A percentile compares a stretch with the other conserved stretches of the same genome.
These are phyloP conservation scores for Pristionchus mayeri DNA, from an alignment of 2,888 invertebrate species.

Conservation along the genomic window DNA sequence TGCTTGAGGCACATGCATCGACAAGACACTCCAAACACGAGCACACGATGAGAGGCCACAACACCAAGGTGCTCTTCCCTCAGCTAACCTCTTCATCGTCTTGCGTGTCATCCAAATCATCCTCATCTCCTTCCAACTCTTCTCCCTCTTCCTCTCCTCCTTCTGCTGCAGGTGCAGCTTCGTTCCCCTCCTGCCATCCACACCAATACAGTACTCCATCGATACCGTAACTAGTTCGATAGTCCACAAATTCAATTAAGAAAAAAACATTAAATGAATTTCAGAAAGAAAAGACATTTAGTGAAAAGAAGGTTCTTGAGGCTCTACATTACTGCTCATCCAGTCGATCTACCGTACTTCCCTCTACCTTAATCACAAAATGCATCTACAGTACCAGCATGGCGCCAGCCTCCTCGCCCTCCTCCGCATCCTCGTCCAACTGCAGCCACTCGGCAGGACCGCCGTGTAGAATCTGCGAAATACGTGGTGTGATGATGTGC, in stretches of 20 bases:
- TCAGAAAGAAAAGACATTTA: no score
- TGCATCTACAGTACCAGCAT: not conserved
- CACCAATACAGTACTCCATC: not conserved
- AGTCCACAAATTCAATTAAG: no score
- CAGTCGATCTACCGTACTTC: no score
- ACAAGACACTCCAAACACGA: no score
- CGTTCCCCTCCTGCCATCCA: slow-evolving; percentile 52
- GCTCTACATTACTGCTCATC: no score
- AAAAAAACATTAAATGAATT: no score
- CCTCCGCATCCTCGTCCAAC: slow-evolving; percentile 51
- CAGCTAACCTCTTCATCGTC: not conserved
- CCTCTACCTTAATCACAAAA: no score
- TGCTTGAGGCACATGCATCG: no score
- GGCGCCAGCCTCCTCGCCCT: slow-evolving; percentile 8
- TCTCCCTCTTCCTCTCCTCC: slow-evolving; percentile 50
- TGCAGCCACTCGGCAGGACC: slow-evolving; percentile 64
- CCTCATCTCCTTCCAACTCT: slow-evolving; percentile 46
- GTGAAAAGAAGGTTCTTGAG: no score
- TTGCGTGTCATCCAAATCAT: no score
- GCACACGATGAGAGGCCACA: no score
- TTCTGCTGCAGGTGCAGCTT: slow-evolving; percentile 51
- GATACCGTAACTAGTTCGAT: not conserved
- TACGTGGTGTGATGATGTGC: not conserved
- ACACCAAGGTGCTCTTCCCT: no score
- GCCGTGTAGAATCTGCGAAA: slow-evolving; percentile 56